Evolutionary conservation across 64 coral and sea anemone species (phyloP), one percentile per base, ranked within the genome.

Genomic region (Porites australiensis): DNA sequence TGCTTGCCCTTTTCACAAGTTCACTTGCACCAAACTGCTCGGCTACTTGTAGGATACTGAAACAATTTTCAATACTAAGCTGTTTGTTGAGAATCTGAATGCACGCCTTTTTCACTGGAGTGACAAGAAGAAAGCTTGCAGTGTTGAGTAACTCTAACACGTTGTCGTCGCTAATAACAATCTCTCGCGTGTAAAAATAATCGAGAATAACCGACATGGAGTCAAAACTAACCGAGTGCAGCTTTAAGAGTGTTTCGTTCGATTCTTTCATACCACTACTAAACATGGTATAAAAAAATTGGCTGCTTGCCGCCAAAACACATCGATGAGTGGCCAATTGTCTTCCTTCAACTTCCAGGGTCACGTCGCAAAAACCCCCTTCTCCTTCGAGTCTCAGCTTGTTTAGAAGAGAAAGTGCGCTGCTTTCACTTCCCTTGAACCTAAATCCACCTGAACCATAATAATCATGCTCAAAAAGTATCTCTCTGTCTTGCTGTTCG

Each of bases 261-360:
- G 27, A 37, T 37, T 37, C 27, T 37, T 37, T 37, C 27, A 96
- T 96, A 3, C 79, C 88, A 72, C 91, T 93, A 8, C 74, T 87
- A 19, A 96, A 96, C 91, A 96, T 90, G 16, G 91, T 86, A 69
- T 86, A 96, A 79, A 96, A 96, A 61, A 96, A 93, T 23, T 71
- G 91, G 27, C 27, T 37, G 27, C 27, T 37, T 37, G 27, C 27
- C 27, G 27, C 27, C 27, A 37, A 37, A 37, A 96, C 64, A 46
- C 88, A 90, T 21, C 80, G 79, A 50, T 96, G 91, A 13, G 82
- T 82, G 1, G 87, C 27, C 16, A 93, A 74, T 27, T 90, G 87
- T 74, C 81, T 93, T 3, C 79, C 95, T 55, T 93, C 95, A 13
- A 93, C 79, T 44, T 93, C 90, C 44, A 96, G 64, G 44, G 89